Evolutionary conservation across 2,113 vertebrate genomes (phyloP), one percentile per base, ranked within the genome.

Genomic region (Mus spicilegus): DNA sequence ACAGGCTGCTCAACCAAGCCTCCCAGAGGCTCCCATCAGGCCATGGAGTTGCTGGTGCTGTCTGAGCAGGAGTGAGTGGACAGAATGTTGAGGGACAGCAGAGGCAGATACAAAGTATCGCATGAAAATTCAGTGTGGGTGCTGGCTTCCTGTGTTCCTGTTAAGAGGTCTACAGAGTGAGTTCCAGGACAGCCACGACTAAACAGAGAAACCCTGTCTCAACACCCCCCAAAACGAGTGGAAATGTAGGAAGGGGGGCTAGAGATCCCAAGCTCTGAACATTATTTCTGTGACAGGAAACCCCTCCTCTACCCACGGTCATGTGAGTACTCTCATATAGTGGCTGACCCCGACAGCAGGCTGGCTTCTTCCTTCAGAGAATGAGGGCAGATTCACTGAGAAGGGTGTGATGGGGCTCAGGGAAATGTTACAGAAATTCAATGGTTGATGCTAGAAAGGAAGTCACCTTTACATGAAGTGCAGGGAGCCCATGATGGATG

Each of bases 351-450:
- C 58, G 17, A 69, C 9, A 56, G 46, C 30, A 77, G 63, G 46
- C 67, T 65, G 22, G 49, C 7, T 22, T 42, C 5, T n/a, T 14
- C 65, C 36, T 88, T 36, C 3, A 5, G 76, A 39, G 39, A 12
- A 67, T 3, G 3, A 5, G 1, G 19, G 19, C 3, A 49, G 56
- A 39, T 58, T 92, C n/a, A 2, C 2, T 1, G 69, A 3, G 2
- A 12, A 1, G 1, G 10, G 30, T 69, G 9, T 20, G 2, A 39
- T 0, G 0, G 9, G 26, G 16, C 30, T 6, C 0, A 56, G 67
- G 85, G 20, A 4, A 4, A 17, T 26, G 33, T 12, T 20, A 16
- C 10, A 4, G 42, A 77, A 20, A 26, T 39, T 36, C 3, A 42
- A 22, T 19, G 69, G 19, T 85, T 28, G 17, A 42, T 24, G 14